Percentiles rank a stretch among this genome's conserved stretches.
Conservation (phyloP, 2,797 vertebrate genomes). For the Xenops minutus region DNA sequence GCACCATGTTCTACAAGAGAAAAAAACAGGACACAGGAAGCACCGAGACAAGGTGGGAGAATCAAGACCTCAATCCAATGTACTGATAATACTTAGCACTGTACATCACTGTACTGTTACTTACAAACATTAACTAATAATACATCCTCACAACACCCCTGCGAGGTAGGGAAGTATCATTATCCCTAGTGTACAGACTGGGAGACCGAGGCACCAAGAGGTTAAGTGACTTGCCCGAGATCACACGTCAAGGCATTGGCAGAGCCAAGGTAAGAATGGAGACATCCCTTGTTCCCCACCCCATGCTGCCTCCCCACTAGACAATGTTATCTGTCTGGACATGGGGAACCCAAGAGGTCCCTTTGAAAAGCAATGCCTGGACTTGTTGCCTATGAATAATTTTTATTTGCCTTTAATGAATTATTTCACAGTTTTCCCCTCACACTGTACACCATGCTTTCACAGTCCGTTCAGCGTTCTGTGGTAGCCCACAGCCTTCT, state of each 20-base stretch:
- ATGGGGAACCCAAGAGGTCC: background rate
- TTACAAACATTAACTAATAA: constrained; percentile 63
- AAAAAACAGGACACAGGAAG: constrained; percentile 42
- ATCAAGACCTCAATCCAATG: constrained; percentile 55
- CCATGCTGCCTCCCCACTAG: background rate
- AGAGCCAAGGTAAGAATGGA: constrained; percentile 18
- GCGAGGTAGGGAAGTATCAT: constrained; percentile 60
- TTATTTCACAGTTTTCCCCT: constrained; percentile 61
- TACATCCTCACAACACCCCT: constrained; percentile 71
- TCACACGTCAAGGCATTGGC: constrained; percentile 11
- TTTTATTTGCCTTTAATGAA: constrained; percentile 72
- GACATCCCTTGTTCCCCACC: background rate
- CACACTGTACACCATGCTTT: constrained; percentile 52
- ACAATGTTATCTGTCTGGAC: background rate
- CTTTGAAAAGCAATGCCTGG: constrained; percentile 63
- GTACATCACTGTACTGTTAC: constrained; percentile 57
- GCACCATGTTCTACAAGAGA: background rate
- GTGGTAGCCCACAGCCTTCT: constrained; percentile 46
- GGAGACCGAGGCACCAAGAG: constrained; percentile 62
- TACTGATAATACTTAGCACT: constrained; percentile 62
- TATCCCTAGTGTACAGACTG: constrained; percentile 43
- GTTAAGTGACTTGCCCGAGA: constrained; percentile 40
- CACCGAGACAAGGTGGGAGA: constrained; percentile 28
- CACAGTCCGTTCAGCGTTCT: background rate
- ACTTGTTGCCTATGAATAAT: constrained; percentile 58